Base-by-base conservation (phyloP, 2,888 invertebrate species). In the Melangyna quadrimaculata region DNA sequence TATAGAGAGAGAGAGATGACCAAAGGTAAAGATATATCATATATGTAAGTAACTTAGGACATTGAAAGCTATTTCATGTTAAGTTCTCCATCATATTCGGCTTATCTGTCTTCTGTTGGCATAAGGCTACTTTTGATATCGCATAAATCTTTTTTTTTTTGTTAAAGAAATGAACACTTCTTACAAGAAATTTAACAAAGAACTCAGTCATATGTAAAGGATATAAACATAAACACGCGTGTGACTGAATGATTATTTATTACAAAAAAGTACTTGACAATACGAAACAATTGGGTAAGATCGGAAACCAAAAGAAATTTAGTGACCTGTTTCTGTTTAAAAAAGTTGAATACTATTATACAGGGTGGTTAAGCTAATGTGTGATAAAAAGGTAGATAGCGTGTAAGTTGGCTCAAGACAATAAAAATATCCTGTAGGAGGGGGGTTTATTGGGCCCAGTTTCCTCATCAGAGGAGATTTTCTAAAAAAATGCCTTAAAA, bases 11-110 rank as follows among this genome's bases (percentile, higher is more conserved):
- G n/a, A 14, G 12, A 32, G 65, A 29, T 65, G 65, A 65, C 63
- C 63, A 43, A 29, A 63, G 27, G 27, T 45, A 63, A 32, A 12
- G 29, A 19, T 10, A 29, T n/a, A 19, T n/a, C 29, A n/a, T n/a
- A n/a, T n/a, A n/a, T n/a, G n/a, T n/a, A 22, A 8, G 37, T 40
- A 19, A 37, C 14, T 0, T 24, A 17, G 27, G n/a, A 61, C 27
- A 65, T 45, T 22, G 14, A 65, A 45, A 65, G 65, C 65, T 45
- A 45, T 45, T 27, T 45, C 29, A 45, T 65, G 65, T 45, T 65
- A 32, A 45, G 32, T 65, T 45, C 19, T 65, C 45, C 29, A 65
- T 65, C 65, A 65, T 65, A 65, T 65, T 32, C 45, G 65, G 65
- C 45, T 45, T 65, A 65, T 63, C 43, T 19, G 5, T 27, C n/a